Conservation (phyloP, 2,113 vertebrate species). For the Leuciscus idus region DNA sequence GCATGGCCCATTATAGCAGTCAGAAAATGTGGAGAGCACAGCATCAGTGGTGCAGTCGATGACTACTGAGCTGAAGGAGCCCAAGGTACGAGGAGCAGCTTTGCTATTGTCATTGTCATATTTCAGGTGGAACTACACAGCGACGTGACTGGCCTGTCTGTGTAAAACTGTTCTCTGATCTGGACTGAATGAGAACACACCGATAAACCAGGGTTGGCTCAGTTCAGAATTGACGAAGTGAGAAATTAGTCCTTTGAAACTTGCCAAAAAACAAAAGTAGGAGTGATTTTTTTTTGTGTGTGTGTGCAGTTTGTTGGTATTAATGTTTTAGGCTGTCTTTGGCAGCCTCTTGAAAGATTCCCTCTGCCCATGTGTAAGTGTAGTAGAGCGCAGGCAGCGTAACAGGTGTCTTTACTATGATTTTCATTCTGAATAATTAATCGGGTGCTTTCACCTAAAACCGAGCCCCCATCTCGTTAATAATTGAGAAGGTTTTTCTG, state of each 20-base stretch:
- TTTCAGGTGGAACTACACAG: background rate
- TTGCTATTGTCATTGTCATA: background rate
- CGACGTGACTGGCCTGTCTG: background rate
- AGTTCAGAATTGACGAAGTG: background rate
- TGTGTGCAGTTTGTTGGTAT: background rate
- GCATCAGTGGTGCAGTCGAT: background rate
- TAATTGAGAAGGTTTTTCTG: slow-evolving; percentile 74
- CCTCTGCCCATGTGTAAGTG: background rate
- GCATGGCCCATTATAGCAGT: slow-evolving; percentile 16
- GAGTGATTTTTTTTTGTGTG: too few species aligned
- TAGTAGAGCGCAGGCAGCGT: background rate
- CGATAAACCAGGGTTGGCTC: background rate
- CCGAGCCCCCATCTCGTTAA: slow-evolving; percentile 68
- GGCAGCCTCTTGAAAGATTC: background rate
- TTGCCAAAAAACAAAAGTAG: background rate
- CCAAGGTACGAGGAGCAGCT: background rate
- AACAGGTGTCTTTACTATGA: slow-evolving; percentile 76
- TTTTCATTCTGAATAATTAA: slow-evolving; percentile 76
- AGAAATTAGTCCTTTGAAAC: background rate
- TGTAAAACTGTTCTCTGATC: slow-evolving; percentile 13
- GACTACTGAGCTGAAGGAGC: background rate
- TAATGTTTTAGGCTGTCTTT: background rate
- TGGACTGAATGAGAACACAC: background rate
- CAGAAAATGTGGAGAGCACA: slow-evolving; percentile 21
- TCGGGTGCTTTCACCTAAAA: slow-evolving; percentile 73